Conservation (phyloP, 2,797 vertebrate genomes). For the Onychomys arenicola region DNA sequence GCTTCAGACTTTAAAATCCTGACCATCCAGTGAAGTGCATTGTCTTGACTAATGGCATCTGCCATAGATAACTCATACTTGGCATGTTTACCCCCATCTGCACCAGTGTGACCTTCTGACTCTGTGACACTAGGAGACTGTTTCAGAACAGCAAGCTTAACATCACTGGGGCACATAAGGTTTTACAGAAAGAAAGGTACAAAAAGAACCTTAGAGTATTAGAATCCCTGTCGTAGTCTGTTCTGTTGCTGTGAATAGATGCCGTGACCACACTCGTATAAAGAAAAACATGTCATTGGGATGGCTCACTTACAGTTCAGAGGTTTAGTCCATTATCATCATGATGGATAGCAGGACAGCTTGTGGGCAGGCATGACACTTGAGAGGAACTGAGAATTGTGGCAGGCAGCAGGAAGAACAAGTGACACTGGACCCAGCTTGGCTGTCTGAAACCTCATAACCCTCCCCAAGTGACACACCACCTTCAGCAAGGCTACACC, state of each 20-base stretch:
- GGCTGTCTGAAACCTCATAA: neutral
- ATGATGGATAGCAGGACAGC: neutral
- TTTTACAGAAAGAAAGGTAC: neutral
- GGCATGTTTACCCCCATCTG: neutral
- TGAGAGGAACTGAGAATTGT: neutral
- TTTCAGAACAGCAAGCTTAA: neutral
- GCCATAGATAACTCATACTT: neutral
- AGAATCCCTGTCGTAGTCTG: too few species aligned
- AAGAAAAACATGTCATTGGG: neutral
- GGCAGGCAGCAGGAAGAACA: neutral
- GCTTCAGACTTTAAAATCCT: neutral
- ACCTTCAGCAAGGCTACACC: neutral
- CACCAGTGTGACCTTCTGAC: neutral
- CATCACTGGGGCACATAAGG: neutral
- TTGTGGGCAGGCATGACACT: neutral
- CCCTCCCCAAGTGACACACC: neutral
- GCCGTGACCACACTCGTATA: neutral
- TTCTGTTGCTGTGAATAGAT: neutral
- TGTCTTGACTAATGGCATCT: conserved; percentile 10
- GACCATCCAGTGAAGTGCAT: neutral
- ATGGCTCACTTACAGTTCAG: neutral
- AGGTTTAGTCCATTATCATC: neutral
- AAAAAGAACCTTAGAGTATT: neutral
- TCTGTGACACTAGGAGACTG: neutral
- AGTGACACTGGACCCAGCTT: neutral